Evolutionary conservation across 2,797 vertebrate genomes (phyloP), one percentile per base, ranked within the genome.

Genomic region (Onychomys torridus): DNA sequence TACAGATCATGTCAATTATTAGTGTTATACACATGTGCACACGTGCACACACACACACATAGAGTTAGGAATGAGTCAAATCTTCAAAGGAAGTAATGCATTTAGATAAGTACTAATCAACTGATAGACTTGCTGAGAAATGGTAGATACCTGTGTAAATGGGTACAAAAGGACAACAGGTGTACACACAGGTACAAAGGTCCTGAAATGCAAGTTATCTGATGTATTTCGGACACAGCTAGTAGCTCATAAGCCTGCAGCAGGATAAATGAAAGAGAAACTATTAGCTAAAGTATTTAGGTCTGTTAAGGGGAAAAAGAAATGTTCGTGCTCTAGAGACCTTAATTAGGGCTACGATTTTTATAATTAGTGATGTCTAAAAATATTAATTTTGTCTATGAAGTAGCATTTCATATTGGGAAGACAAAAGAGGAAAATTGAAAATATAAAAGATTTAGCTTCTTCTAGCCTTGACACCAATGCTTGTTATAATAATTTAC

Each of bases 321-420:
- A 83, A 65, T 86, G 43, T 3, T 46, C 59, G 29, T 16, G 40
- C 4, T 55, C 14, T 55, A 55, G 16, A 55, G 16, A 55, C 16
- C 55, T 1, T 59, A 71, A 9, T 34, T 84, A 90, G 43, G 88
- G 61, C 46, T 94, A 76, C 43, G 37, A 3, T 37, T 93, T 92
- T 93, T 90, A 77, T 82, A 85, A 37, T 91, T 92, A 88, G 52
- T 90, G 82, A 91, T n/a, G 67, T n/a, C 52, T 43, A 97, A 94
- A 89, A 19, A n/a, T 7, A 46, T 23, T 93, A n/a, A 79, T 91
- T 94, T 96, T 92, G 13, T 71, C 17, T 32, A 32, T 19, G 16
- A 63, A 32, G 19, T 86, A 87, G 19, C 55, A 77, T 40, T 86
- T 76, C 21, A 86, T 75, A 73, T 69, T n/a, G 21, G 34, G 40